Conservation (phyloP, 2,888 invertebrate genomes). For the Harmothoe impar region DNA sequence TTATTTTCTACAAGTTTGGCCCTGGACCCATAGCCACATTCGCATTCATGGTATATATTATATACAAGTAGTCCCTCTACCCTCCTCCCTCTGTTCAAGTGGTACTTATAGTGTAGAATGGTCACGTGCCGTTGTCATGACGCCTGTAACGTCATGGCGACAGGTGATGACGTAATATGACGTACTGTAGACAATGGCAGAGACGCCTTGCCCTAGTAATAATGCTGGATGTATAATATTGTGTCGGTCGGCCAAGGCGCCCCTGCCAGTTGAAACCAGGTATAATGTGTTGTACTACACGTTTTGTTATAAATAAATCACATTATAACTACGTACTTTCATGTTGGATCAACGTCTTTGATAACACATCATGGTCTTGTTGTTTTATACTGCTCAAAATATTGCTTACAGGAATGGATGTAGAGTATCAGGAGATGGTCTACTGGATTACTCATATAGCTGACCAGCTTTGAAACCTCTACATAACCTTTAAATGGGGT, state of each 20-base stretch:
- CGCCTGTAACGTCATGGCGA: slow-evolving; percentile 10
- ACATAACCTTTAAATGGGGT: too few relatives aligned
- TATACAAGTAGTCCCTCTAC: slow-evolving; percentile 1
- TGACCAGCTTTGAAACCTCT: too few relatives aligned
- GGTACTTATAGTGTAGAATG: slow-evolving; percentile 25
- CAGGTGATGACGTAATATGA: slow-evolving; percentile 32
- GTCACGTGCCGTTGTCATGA: not conserved
- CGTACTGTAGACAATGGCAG: slow-evolving; percentile 25
- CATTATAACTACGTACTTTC: slow-evolving; percentile 29
- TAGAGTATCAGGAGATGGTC: too few relatives aligned
- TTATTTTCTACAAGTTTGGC: slow-evolving; percentile 7
- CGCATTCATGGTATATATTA: not conserved
- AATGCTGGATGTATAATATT: slow-evolving; percentile 28
- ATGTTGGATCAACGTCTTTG: not conserved
- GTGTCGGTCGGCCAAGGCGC: not conserved
- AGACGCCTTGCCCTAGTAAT: not conserved
- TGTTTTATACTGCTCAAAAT: too few relatives aligned
- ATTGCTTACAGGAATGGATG: too few relatives aligned
- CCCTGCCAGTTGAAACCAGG: slow-evolving; percentile 26
- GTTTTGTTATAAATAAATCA: slow-evolving; percentile 62
- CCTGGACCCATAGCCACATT: not conserved
- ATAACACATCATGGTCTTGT: too few relatives aligned
- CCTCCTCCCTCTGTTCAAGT: slow-evolving; percentile 24
- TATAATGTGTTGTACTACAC: slow-evolving; percentile 50
- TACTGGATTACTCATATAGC: too few relatives aligned